Conservation (phyloP, 2,797 vertebrate genomes). For the Characodon lateralis region DNA sequence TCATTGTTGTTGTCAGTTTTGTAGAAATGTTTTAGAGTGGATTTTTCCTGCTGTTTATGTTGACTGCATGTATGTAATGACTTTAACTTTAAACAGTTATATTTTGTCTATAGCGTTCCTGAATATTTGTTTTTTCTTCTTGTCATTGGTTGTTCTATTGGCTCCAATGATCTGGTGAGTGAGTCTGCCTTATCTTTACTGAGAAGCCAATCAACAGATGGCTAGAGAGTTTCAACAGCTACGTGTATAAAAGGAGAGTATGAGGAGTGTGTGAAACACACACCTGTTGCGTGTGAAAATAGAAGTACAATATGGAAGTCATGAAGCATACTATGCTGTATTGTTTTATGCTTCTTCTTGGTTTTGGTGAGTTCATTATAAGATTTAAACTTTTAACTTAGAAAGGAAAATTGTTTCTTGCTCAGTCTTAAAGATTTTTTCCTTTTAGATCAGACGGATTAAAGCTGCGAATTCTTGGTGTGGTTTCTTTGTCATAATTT, state of each 20-base stretch:
- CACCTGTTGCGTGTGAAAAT: constrained; percentile 37
- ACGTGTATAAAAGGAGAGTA: constrained; percentile 9
- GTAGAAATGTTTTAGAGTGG: too few relatives aligned
- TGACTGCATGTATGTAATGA: neutral
- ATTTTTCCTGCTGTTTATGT: too few relatives aligned
- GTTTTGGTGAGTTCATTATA: constrained; percentile 44
- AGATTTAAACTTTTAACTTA: neutral
- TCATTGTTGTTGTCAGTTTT: too few relatives aligned
- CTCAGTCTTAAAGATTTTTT: neutral
- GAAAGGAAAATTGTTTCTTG: neutral
- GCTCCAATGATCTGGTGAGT: neutral
- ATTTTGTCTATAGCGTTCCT: neutral
- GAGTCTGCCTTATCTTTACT: neutral
- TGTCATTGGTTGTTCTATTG: neutral
- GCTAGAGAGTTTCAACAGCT: neutral
- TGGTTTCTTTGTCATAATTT: neutral
- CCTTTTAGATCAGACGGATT: neutral
- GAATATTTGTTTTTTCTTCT: neutral
- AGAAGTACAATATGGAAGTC: neutral
- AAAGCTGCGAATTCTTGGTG: neutral
- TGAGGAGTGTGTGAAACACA: constrained; percentile 20
- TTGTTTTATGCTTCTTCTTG: constrained; percentile 39
- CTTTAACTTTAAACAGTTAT: neutral
- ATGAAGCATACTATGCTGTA: constrained; percentile 49
- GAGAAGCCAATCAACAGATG: constrained; percentile 22